Evolutionary conservation across 2,888 invertebrate species (phyloP), one percentile per base, ranked within the genome.

Genomic region (Ophonus ardosiacus): DNA sequence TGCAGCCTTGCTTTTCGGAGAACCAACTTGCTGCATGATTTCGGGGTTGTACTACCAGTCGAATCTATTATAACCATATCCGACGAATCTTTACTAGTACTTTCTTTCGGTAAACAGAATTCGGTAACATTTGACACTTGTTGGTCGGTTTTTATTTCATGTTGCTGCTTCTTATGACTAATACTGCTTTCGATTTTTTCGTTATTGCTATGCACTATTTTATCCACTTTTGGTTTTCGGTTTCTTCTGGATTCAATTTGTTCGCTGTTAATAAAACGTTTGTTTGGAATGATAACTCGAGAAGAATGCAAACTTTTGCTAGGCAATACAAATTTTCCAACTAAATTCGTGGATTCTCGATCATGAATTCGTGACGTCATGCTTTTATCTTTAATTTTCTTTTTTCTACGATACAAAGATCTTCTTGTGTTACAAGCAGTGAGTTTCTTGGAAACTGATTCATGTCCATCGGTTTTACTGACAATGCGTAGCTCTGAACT

Each of bases 241-340:
- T 84, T 82, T 85, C 86, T 86, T 88, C 88, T 86, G 89, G 90
- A 86, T 87, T 89, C 74, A 88, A 87, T 63, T 78, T 76, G 85
- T 57, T 88, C 94, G 86, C 94, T 94, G 89, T 96, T 96, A 83
- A 96, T 93, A 89, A 97, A 96, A 87, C 96, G 94, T 91, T 97
- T 97, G 89, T 97, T 97, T 59, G 97, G 97, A 90, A 96, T 97
- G 81, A 97, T 97, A 63, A 97, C 96, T 87, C 97, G 93, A 5
- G 97, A 97, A 61, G 97, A 97, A 90, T 97, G 96, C 15, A 94
- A 96, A 92, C 97, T 97, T 88, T 96, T 93, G 71, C 95, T 93
- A 17, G 97, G 97, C 86, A 97, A 91, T 43, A 96, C 94, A 92
- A 97, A 97, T 90, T 94, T 95, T 79, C 94, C 92, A 43, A 92